A percentile compares a stretch with the other conserved stretches of the same genome.
Conservation (phyloP, 1,140 invertebrate species). For the Cherax destructor region DNA sequence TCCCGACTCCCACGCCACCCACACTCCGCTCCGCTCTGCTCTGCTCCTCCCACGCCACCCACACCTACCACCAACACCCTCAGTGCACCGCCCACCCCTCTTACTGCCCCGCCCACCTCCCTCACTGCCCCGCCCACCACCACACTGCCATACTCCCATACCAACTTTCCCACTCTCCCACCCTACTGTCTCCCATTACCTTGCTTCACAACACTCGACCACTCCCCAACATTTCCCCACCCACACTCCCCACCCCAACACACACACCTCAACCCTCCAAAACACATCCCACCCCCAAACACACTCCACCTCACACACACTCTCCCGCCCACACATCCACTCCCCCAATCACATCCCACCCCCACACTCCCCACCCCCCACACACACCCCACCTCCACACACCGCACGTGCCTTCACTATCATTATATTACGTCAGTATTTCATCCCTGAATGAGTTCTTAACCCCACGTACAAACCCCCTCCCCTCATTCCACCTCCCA, state of each 20-base stretch:
- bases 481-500: not conserved
- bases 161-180: too few relatives aligned
- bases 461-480: slow-evolving; percentile 27
- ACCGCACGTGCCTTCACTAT: not conserved
- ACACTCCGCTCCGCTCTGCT: too few relatives aligned
- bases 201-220: too few relatives aligned
- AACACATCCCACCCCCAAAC: not conserved
- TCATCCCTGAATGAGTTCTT: slow-evolving; percentile 50
- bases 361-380: not conserved
- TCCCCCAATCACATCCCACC: not conserved
- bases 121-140: too few relatives aligned
- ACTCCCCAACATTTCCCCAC: not conserved
- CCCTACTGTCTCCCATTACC: too few relatives aligned
- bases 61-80: too few relatives aligned
- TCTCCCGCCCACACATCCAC: not conserved
- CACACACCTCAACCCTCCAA: not conserved
- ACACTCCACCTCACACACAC: not conserved
- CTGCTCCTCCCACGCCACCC: too few relatives aligned
- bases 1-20: too few relatives aligned
- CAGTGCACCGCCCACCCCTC: too few relatives aligned
- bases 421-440: slow-evolving; percentile 48
- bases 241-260: not conserved
- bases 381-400: not conserved
- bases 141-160: too few relatives aligned
- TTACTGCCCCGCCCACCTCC: too few relatives aligned